Percentiles rank a stretch among this genome's conserved stretches.
phyloP scores from a whole-genome alignment of 2,888 invertebrate genomes.

The Saturnia japonica region DNA sequence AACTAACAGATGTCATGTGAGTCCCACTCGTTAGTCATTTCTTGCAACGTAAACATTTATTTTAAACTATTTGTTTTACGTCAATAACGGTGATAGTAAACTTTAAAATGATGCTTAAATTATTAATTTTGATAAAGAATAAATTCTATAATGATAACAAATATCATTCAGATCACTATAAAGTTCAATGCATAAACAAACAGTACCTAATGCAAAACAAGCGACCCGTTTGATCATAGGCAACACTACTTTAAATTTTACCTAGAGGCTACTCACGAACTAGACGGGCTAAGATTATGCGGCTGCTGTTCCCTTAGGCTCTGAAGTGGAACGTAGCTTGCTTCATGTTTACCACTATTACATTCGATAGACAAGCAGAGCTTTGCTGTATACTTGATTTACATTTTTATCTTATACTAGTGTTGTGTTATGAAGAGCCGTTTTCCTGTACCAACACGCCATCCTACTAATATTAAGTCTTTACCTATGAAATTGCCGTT shows the following conservation, averaged over 20 bases:
- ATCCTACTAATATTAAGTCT: too few species aligned
- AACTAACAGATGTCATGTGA: too few species aligned
- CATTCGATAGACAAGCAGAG: not conserved
- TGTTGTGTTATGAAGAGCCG: too few species aligned
- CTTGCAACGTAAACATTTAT: too few species aligned
- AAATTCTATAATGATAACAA: too few species aligned
- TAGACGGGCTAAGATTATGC: constrained; percentile 9
- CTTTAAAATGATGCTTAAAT: too few species aligned
- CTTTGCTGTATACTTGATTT: not conserved
- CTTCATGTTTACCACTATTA: constrained; percentile 3
- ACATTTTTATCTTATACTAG: not conserved
- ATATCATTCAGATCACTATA: not conserved
- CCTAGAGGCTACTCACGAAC: constrained; percentile 9
- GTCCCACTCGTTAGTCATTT: too few species aligned
- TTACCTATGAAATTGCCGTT: too few species aligned
- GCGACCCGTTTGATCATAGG: not conserved
- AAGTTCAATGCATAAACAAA: constrained; percentile 2
- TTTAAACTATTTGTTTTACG: too few species aligned
- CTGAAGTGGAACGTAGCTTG: constrained; percentile 5
- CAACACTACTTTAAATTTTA: not conserved
- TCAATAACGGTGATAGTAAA: too few species aligned
- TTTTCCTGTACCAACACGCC: too few species aligned
- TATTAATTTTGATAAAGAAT: too few species aligned
- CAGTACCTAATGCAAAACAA: not conserved
- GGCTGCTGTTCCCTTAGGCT: constrained; percentile 5